Evolutionary conservation across 2,888 invertebrate species (phyloP), one percentile per base, ranked within the genome.

Genomic region (Dolichopus griseipennis): DNA sequence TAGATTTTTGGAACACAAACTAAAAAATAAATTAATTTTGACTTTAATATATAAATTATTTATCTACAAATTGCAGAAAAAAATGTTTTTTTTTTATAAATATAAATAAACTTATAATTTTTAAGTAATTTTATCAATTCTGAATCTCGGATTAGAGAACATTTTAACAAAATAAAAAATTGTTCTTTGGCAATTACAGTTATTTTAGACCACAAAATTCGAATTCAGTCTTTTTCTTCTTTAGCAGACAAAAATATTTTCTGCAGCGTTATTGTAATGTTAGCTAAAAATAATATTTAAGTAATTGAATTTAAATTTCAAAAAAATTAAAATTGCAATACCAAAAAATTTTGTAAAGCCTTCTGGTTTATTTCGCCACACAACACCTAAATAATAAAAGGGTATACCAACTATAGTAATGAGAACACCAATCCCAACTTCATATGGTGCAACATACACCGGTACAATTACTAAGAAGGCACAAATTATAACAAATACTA

Each of bases 401-500:
- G 95, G 95, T 70, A 95, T 84, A 1, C 95, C 95, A 34, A 90
- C 86, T n/a, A 89, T 77, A 0, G 94, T 92, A 75, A 95, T 93
- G 37, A 88, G 75, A 3, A 88, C 82, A 20, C 93, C 95, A 78
- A 90, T 88, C 8, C 89, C 85, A 43, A 94, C 91, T 76, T 93
- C 92, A 62, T 84, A 83, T 0, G 95, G 94, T 73, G 90, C 88
- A 74, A 90, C 91, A 74, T 90, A 86, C 68, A 90, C 86, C 4
- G 93, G 93, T 73, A 93, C 87, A 67, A 93, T 82, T 8, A 95
- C 85, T 64, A 95, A 84, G 74, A 93, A 88, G n/a, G 87, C 80
- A 76, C 92, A 92, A 67, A 93, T 85, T 0, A 86, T 69, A 66
- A 95, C 89, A 82, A 93, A 94, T 21, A 86, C 78, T 64, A 90